Conservation (phyloP, 1,140 invertebrate genomes). For the Drosophila bocqueti region DNA sequence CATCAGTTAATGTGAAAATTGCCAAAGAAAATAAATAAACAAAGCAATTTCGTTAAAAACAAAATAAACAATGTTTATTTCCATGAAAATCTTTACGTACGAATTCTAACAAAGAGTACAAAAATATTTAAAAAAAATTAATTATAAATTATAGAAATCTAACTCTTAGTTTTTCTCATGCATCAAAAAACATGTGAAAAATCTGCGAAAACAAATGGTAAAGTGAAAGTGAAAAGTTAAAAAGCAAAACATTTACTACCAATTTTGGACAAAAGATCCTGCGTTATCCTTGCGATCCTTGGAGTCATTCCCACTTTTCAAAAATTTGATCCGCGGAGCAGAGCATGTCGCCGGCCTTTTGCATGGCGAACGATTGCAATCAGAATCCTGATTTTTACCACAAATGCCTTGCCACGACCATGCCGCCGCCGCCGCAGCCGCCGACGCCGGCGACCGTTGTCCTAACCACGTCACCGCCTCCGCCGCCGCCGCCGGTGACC, state of each 20-base stretch:
- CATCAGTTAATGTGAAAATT: conserved; percentile 7
- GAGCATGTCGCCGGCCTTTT: conserved; percentile 77
- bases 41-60: conserved; percentile 2
- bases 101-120: not conserved
- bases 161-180: not conserved
- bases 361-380: conserved; percentile 71
- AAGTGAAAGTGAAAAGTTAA: not conserved
- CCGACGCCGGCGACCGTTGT: conserved; percentile 11
- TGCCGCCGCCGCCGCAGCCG: conserved; percentile 4
- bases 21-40: conserved; percentile 29
- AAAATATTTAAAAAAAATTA: not conserved
- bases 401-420: conserved; percentile 37
- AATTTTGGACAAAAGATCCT: not conserved
- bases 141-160: not conserved
- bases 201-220: not conserved
- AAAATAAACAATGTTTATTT: conserved; percentile 11
- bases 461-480: conserved; percentile 42
- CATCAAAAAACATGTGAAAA: not conserved
- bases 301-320: too few species aligned
- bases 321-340: not conserved
- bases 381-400: conserved; percentile 45
- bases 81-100: conserved; percentile 1
- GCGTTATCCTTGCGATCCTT: not conserved
- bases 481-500: not conserved
- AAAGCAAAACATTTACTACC: not conserved